Conservation (phyloP, 2,888 invertebrate genomes). For the Ophion obscuratus region DNA sequence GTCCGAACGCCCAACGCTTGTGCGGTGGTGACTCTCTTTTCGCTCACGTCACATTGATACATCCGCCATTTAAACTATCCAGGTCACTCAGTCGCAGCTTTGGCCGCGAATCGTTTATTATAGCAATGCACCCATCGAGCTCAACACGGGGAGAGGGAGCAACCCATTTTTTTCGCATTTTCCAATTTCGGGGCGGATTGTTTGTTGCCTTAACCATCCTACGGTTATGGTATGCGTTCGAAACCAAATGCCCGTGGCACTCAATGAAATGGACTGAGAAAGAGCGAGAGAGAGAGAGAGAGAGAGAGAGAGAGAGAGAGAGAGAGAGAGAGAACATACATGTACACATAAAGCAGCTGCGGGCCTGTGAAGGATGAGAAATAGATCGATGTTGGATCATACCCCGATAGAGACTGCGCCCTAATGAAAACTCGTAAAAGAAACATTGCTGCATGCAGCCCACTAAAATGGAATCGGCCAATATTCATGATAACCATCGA, state of each 20-base stretch:
- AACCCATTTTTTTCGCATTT: slow-evolving; percentile 55
- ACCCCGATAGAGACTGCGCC: slow-evolving; percentile 49
- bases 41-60: slow-evolving; percentile 41
- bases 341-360: slow-evolving; percentile 5
- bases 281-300: slow-evolving; percentile 16
- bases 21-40: slow-evolving; percentile 23
- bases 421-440: slow-evolving; percentile 71
- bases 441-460: slow-evolving; percentile 65
- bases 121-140: not conserved
- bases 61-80: slow-evolving; percentile 30
- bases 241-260: slow-evolving; percentile 23
- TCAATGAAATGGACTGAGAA: slow-evolving; percentile 1
- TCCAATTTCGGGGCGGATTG: slow-evolving; percentile 58
- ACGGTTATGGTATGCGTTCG: not conserved
- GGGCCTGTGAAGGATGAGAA: slow-evolving; percentile 5
- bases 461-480: slow-evolving; percentile 67
- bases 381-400: slow-evolving; percentile 63
- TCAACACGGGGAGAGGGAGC: slow-evolving; percentile 15
- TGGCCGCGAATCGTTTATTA: slow-evolving; percentile 47
- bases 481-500: slow-evolving; percentile 36
- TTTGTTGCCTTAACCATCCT: slow-evolving; percentile 26
- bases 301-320: not conserved
- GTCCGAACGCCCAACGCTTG: slow-evolving; percentile 12
- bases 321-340: slow-evolving; percentile 11
- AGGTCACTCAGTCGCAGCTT: slow-evolving; percentile 19